Evolutionary conservation across 2,888 invertebrate genomes (phyloP).

Genomic region (Drosophila pseudotakahashii): DNA sequence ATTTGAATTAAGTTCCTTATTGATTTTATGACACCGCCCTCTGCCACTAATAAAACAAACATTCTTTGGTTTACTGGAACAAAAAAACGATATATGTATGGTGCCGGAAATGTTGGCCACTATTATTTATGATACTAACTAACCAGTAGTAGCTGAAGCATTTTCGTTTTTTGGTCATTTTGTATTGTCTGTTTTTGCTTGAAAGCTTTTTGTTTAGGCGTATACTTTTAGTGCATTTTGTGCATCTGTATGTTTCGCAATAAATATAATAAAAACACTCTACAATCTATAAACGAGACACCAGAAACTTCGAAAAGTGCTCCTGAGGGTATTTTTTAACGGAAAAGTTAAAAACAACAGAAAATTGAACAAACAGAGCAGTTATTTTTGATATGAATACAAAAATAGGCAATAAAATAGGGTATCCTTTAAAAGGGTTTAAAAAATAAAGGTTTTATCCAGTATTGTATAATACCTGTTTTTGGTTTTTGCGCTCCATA

Average conservation of each 20-base stretch:
- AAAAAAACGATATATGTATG: conserved; percentile 10
- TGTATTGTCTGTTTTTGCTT: conserved; percentile 47
- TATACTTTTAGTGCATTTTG: conserved; percentile 52
- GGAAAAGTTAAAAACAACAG: neutral
- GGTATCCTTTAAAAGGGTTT: neutral
- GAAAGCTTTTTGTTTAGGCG: conserved; percentile 41
- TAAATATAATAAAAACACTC: conserved; percentile 25
- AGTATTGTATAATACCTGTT: no score
- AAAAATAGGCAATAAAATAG: neutral
- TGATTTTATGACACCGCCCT: conserved; percentile 30
- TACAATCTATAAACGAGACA: conserved; percentile 11
- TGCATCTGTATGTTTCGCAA: conserved; percentile 42
- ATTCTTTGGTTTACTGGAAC: conserved; percentile 10
- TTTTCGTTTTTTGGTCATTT: conserved; percentile 27
- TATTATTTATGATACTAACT: conserved; percentile 36
- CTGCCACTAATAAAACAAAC: conserved; percentile 19
- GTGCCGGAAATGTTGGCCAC: conserved; percentile 29
- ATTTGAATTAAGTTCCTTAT: conserved; percentile 39
- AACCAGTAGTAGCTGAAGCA: conserved; percentile 33
- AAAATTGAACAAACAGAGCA: neutral
- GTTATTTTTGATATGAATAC: no score
- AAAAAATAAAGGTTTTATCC: neutral
- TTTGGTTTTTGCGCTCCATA: no score
- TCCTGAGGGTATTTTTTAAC: neutral
- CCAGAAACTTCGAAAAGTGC: neutral